Evolutionary conservation across 1,140 invertebrate species (phyloP), one percentile per base, ranked within the genome.

Genomic region (Drosophila tani): DNA sequence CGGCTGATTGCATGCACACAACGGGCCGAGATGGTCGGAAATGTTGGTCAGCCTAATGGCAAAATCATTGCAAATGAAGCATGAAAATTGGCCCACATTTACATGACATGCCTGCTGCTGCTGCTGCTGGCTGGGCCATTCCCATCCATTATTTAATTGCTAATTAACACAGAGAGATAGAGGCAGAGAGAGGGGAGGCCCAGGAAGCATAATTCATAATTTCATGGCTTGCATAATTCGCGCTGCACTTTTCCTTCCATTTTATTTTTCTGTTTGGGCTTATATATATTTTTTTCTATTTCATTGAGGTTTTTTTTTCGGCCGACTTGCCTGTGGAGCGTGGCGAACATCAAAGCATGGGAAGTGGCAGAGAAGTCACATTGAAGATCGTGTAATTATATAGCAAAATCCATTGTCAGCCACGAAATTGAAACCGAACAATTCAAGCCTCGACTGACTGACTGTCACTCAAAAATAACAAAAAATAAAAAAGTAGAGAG

Each of bases 321-420:
- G 67, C 77, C 84, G 81, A 67, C 75, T 84, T 84, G 84, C 81
- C 81, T 84, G 74, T 88, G 68, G 66, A 87, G 84, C 84, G 84
- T 87, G 81, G 81, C 84, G 85, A 87, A 88, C 69, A 79, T 78
- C 64, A 63, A 88, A 82, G 65, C 77, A 65, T 88, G 77, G 85
- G 85, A 87, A 88, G 77, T 65, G 53, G 41, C 65, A 47, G 66
- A 70, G 57, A 59, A 69, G 59, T 69, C 68, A 63, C 78, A 85
- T 84, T 88, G 84, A 84, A 87, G 84, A 87, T 87, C 81, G 62
- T 87, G 84, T 87, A 87, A 87, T 87, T 83, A 87, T 87, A 87
- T 88, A 88, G 80, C 74, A 81, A 87, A 83, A 88, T 83, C 83
- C 83, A 87, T 87, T 87, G 83, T 87, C 83, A 88, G 83, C 83